These are phyloP conservation scores for Cheilosia vernalis DNA, from an alignment of 2,888 invertebrate genomes.

Conservation along the genomic window DNA sequence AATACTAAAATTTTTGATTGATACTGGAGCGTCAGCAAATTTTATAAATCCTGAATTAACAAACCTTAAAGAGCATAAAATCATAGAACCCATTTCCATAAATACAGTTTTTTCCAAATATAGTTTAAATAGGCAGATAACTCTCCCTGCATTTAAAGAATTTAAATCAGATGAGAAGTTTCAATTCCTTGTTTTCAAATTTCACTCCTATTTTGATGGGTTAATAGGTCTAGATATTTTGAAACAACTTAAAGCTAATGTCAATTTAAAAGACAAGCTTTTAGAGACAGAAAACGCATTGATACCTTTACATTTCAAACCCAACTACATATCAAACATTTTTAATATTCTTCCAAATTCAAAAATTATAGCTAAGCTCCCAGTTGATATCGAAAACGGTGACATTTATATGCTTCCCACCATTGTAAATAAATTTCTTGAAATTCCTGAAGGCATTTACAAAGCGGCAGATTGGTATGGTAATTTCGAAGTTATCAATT, in stretches of 20 bases:
- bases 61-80: not conserved
- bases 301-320: not conserved
- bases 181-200: slow-evolving; percentile 37
- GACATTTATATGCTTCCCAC: not conserved
- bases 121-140: not conserved
- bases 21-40: slow-evolving; percentile 3
- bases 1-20: not conserved
- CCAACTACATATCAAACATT: not conserved
- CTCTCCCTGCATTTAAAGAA: slow-evolving; percentile 14
- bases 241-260: slow-evolving; percentile 9
- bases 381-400: not conserved
- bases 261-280: not conserved
- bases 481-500: not conserved
- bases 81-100: not conserved
- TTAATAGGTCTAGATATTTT: slow-evolving; percentile 11
- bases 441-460: slow-evolving; percentile 8
- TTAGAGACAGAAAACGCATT: not conserved
- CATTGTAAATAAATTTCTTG: not conserved
- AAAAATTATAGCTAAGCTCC: slow-evolving; percentile 1
- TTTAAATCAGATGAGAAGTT: slow-evolving; percentile 12
- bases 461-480: not conserved
- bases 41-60: not conserved
- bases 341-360: not conserved
- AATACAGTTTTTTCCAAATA: slow-evolving; percentile 5
- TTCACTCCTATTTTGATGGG: slow-evolving; percentile 47